phyloP scores from a whole-genome alignment of 2,113 vertebrate genomes.

The Machaerirhynchus nigripectus region DNA sequence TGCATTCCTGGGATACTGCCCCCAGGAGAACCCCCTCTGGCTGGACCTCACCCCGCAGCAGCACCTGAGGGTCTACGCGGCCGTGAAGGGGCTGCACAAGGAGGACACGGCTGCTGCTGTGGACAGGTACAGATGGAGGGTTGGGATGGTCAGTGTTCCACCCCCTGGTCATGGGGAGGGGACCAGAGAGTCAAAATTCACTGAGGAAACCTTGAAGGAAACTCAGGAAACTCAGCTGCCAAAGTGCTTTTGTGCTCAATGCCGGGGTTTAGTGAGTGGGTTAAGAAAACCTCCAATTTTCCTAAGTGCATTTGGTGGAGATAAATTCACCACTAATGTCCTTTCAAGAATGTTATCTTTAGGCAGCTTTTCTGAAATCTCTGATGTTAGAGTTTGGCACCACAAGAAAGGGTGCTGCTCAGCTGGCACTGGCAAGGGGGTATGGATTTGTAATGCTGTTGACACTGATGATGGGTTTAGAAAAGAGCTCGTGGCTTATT shows the following conservation, averaged over 20 bases:
- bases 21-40: conserved; percentile 86
- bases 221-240: neutral
- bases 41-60: conserved; percentile 77
- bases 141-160: neutral
- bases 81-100: conserved; percentile 74
- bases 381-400: neutral
- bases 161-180: rapidly evolving
- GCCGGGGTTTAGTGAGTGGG: neutral
- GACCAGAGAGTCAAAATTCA: neutral
- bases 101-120: conserved; percentile 61
- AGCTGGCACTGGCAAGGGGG: neutral
- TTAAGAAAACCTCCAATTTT: neutral
- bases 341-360: neutral
- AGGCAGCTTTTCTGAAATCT: neutral
- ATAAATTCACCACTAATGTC: neutral
- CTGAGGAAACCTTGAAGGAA: neutral
- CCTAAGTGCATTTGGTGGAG: neutral
- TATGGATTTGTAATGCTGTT: neutral
- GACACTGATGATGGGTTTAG: neutral
- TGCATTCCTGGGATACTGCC: conserved; percentile 80
- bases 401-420: neutral
- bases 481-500: neutral
- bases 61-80: conserved; percentile 77
- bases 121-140: conserved; percentile 48
- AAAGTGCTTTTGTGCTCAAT: neutral